phyloP scores from a whole-genome alignment of 2,888 invertebrate genomes.

The Eristalis tenax region DNA sequence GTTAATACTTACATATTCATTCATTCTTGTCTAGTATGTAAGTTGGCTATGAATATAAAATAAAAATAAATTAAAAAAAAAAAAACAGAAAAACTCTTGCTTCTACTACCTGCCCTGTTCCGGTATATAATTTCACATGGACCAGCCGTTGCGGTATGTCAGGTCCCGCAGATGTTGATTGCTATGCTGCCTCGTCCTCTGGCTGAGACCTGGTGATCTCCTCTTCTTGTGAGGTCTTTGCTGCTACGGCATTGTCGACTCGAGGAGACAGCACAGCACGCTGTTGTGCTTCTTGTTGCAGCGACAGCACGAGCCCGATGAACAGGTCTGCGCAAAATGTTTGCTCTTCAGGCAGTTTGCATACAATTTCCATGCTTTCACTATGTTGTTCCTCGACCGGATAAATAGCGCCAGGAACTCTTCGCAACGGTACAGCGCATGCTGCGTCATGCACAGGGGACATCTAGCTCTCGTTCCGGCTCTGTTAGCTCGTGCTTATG shows the following conservation, averaged over 20 bases:
- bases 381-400: neutral
- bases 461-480: neutral
- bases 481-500: neutral
- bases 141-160: neutral
- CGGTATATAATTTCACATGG: neutral
- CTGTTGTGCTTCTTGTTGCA: constrained; percentile 8
- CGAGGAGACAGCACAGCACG: neutral
- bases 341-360: neutral
- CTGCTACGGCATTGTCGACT: neutral
- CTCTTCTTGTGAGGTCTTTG: neutral
- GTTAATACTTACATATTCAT: no score
- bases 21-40: no score
- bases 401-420: neutral
- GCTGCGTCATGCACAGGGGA: neutral
- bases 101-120: neutral
- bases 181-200: neutral
- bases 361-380: neutral
- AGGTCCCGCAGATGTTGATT: neutral
- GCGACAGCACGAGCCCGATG: neutral
- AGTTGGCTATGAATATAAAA: no score
- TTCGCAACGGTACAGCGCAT: neutral
- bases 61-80: no score
- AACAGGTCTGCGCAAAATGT: neutral
- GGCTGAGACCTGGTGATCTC: neutral
- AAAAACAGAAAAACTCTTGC: neutral